Conservation (phyloP, 2,888 invertebrate species). For the Cataglyphis livida region DNA sequence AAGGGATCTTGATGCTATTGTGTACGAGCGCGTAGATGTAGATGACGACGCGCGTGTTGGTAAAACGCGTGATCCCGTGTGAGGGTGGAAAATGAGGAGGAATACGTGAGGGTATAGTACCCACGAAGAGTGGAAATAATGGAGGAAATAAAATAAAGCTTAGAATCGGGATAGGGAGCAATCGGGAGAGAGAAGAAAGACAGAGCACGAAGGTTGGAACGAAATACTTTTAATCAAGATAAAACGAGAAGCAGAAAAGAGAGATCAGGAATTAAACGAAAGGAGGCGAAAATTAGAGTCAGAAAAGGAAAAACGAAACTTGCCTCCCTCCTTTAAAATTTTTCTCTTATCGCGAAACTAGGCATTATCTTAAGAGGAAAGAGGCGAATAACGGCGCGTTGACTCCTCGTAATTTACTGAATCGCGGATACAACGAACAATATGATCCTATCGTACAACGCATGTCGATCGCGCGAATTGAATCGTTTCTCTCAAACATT, state of each 20-base stretch:
- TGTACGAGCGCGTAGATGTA: slow-evolving; percentile 54
- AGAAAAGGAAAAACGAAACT: slow-evolving; percentile 48
- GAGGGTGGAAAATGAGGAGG: slow-evolving; percentile 80
- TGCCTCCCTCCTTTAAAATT: slow-evolving; percentile 20
- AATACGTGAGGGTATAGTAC: slow-evolving; percentile 78
- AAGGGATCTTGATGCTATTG: slow-evolving; percentile 78
- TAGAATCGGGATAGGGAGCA: slow-evolving; percentile 68
- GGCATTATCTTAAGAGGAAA: slow-evolving; percentile 58
- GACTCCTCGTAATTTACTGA: slow-evolving; percentile 21
- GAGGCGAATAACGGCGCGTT: background rate
- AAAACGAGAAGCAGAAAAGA: slow-evolving; percentile 59
- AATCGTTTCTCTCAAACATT: slow-evolving; percentile 67
- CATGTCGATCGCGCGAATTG: slow-evolving; percentile 51
- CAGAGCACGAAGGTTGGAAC: slow-evolving; percentile 53
- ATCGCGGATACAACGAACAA: slow-evolving; percentile 15
- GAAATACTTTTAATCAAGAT: slow-evolving; percentile 73
- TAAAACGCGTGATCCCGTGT: slow-evolving; percentile 65
- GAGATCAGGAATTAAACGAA: slow-evolving; percentile 51
- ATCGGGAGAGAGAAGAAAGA: slow-evolving; percentile 62
- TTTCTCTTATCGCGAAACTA: slow-evolving; percentile 43
- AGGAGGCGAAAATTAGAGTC: slow-evolving; percentile 21
- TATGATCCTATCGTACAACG: background rate
- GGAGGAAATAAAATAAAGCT: slow-evolving; percentile 84
- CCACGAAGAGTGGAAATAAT: slow-evolving; percentile 82
- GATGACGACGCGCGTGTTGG: slow-evolving; percentile 57